Base-by-base conservation (phyloP, 2,888 invertebrate genomes). In the Ligdia adustata region DNA sequence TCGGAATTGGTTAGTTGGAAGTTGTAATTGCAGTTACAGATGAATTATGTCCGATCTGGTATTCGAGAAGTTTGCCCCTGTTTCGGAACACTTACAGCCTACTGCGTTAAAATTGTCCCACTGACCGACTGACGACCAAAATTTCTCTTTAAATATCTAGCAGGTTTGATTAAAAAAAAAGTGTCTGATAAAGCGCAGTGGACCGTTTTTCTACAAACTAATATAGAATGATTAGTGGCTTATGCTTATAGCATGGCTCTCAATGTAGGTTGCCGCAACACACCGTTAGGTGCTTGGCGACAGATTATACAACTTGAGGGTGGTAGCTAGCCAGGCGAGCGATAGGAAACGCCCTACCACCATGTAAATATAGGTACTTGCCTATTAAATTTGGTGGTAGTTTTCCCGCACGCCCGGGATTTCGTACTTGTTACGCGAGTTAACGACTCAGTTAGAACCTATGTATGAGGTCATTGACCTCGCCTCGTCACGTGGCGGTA, bases 91-190 rank as follows among this genome's bases (percentile, higher is more conserved):
- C 27, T 6, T 35, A 32, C 31, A 37, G 41, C 41, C 35, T 47
- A 47, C 41, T 35, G 16, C 35, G 24, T 31, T 27, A 40, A 22
- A 41, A 41, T 32, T 47, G 40, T 31, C 47, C 47, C 26, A 47
- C 41, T 47, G 47, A 47, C 47, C 47, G 26, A 41, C 41, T 34
- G 28, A 35, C 35, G 40, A 32, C 29, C 35, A 47, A 38, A 46
- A 40, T 46, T 40, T 46, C 40, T 46, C 46, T 40, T 24, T 40
- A 40, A 47, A 31, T 9, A 40, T 31, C 31, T 37, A 24, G 35
- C 26, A n/a, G 26, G 31, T 47, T 35, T 31, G 24, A 47, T 41
- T 34, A 31, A 31, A 41, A 41, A 47, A n/a, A n/a, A n/a, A n/a
- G n/a, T n/a, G n/a, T 14, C n/a, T 37, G 37, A 47, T 41, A 29